phyloP scores from a whole-genome alignment of 2,888 invertebrate genomes.

The Ormyrus rosae region DNA sequence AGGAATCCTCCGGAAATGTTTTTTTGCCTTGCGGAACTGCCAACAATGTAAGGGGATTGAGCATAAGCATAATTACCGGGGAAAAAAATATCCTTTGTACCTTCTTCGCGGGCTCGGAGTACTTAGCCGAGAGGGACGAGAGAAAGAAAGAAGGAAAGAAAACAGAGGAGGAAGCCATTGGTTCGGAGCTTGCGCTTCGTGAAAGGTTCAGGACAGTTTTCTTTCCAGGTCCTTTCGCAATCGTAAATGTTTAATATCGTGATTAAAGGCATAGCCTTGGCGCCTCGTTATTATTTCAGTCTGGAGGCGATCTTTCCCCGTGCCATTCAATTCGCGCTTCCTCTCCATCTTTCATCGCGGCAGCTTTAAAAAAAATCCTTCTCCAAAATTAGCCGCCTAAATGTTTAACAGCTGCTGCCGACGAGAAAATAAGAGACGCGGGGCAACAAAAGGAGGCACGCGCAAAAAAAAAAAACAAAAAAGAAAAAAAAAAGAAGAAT shows the following conservation, averaged over 20 bases:
- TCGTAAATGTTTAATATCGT: conserved; percentile 76
- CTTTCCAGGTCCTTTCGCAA: conserved; percentile 63
- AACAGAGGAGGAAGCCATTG: conserved; percentile 13
- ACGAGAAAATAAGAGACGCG: not conserved
- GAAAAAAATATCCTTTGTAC: conserved; percentile 53
- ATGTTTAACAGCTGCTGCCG: conserved; percentile 48
- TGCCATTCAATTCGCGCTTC: conserved; percentile 71
- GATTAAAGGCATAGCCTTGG: conserved; percentile 73
- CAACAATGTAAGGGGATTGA: conserved; percentile 47
- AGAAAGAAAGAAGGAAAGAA: conserved; percentile 4
- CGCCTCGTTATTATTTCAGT: conserved; percentile 76
- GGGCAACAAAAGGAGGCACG: conserved; percentile 23
- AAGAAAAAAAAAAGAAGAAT: not conserved
- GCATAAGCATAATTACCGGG: conserved; percentile 56
- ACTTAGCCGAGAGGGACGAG: conserved; percentile 3
- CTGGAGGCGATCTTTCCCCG: conserved; percentile 71
- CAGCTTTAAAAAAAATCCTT: conserved; percentile 62
- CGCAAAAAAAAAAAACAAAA: not conserved
- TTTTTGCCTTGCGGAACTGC: conserved; percentile 11
- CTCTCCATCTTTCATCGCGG: conserved; percentile 60
- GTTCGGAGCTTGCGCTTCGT: conserved; percentile 13
- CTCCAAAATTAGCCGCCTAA: conserved; percentile 55
- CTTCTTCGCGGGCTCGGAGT: not conserved
- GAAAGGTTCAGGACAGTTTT: conserved; percentile 51
- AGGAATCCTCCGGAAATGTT: conserved; percentile 40